Evolutionary conservation across 2,888 invertebrate species (phyloP).

Genomic region (Theodoxus fluviatilis): DNA sequence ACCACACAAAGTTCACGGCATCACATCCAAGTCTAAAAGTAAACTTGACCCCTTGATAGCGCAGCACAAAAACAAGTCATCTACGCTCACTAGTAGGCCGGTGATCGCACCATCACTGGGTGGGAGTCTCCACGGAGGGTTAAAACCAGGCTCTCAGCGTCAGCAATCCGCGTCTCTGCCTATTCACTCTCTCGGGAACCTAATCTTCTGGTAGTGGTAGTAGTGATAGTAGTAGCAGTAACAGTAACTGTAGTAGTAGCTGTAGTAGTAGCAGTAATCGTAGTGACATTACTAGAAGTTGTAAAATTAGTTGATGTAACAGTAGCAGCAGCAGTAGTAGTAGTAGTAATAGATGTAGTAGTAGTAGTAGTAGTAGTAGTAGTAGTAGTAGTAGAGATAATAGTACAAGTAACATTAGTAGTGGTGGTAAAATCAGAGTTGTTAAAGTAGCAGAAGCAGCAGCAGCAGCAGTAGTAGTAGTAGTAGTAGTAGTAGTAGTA

Average conservation of each 20-base stretch:
- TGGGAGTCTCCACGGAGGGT: too few species aligned
- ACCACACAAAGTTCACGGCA: too few species aligned
- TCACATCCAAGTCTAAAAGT: too few species aligned
- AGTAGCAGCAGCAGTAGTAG: slow-evolving; percentile 25
- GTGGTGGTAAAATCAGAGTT: slow-evolving; percentile 19
- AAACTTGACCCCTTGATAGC: too few species aligned
- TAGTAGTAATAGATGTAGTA: not conserved
- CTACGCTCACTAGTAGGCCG: too few species aligned
- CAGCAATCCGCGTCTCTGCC: too few species aligned
- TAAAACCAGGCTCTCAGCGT: too few species aligned
- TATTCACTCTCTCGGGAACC: too few species aligned
- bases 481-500: not conserved
- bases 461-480: not conserved
- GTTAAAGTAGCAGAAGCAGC: not conserved
- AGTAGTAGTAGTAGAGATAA: not conserved
- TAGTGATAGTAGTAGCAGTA: slow-evolving; percentile 25
- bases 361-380: not conserved
- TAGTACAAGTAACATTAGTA: slow-evolving; percentile 25
- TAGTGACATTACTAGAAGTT: too few species aligned
- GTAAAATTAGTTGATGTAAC: slow-evolving; percentile 22
- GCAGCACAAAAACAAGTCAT: too few species aligned
- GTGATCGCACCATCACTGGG: too few species aligned
- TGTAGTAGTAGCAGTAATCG: slow-evolving; percentile 25
- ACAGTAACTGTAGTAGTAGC: slow-evolving; percentile 25
- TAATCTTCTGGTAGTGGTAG: slow-evolving; percentile 24